These are phyloP conservation scores for Oscheius myriophilus DNA, from an alignment of 2,888 invertebrate genomes.

Conservation along the genomic window DNA sequence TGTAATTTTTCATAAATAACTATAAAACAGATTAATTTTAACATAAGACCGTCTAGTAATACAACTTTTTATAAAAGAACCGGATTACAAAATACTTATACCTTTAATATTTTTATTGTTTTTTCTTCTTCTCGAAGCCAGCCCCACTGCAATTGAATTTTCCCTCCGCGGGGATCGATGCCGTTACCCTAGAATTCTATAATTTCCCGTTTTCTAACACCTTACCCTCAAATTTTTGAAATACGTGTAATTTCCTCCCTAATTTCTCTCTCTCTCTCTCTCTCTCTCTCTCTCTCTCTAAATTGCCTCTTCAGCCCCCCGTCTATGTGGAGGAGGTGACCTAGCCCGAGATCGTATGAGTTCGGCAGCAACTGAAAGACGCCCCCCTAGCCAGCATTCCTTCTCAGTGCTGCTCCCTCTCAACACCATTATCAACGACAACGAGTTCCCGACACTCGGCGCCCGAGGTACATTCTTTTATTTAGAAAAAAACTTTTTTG, in stretches of 20 bases:
- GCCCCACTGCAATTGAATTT: too few relatives aligned
- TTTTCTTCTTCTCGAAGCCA: background rate
- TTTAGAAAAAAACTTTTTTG: background rate
- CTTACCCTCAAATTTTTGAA: background rate
- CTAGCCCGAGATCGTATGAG: slow-evolving; percentile 25
- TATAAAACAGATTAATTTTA: too few relatives aligned
- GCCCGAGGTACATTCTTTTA: slow-evolving; percentile 51
- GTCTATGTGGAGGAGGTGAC: slow-evolving; percentile 26
- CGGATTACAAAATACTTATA: too few relatives aligned
- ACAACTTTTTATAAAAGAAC: too few relatives aligned
- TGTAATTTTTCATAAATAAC: too few relatives aligned
- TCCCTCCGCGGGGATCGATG: too few relatives aligned
- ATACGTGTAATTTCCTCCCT: too few relatives aligned
- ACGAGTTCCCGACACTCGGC: slow-evolving; percentile 66
- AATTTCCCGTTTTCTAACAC: background rate
- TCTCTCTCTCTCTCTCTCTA: background rate
- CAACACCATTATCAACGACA: slow-evolving; percentile 63
- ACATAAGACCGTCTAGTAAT: too few relatives aligned
- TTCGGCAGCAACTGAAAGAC: slow-evolving; percentile 51
- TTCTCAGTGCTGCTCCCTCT: slow-evolving; percentile 18
- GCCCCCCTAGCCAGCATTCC: slow-evolving; percentile 36
- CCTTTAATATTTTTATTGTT: too few relatives aligned
- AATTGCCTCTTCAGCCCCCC: slow-evolving; percentile 14
- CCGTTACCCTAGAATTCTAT: too few relatives aligned
- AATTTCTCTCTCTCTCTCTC: slow-evolving; percentile 3